Evolutionary conservation across 1,140 invertebrate species (phyloP).

Genomic region (Glossosoma conforme): DNA sequence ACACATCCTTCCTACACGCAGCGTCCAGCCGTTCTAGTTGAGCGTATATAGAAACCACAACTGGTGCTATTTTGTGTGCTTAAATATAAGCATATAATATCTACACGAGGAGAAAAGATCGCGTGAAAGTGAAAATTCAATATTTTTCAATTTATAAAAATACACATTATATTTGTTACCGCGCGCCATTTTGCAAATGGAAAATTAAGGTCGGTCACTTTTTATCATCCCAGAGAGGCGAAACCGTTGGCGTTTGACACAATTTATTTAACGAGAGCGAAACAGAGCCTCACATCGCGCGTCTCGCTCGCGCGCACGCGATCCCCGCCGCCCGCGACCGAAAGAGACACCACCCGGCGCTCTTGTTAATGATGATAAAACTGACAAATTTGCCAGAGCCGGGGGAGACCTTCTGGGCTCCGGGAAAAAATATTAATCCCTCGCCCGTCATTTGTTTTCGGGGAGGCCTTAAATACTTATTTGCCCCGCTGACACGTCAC

Average conservation of each 20-base stretch:
- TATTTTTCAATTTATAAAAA: no score
- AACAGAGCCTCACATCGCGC: constrained; percentile 2
- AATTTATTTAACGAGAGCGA: constrained; percentile 30
- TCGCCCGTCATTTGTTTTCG: constrained; percentile 27
- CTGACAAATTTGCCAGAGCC: constrained; percentile 30
- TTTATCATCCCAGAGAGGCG: constrained; percentile 2
- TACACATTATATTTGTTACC: no score
- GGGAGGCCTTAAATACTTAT: constrained; percentile 31
- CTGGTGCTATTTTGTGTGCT: no score
- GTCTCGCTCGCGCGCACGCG: constrained; percentile 3
- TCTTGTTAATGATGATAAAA: constrained; percentile 29
- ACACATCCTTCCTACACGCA: no score
- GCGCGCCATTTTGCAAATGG: constrained; percentile 2
- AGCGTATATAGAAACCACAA: no score
- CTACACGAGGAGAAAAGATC: no score
- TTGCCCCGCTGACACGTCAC: constrained; percentile 31
- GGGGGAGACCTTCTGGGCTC: constrained; percentile 15
- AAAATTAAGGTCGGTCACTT: constrained; percentile 1
- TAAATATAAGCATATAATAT: no score
- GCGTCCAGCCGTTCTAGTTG: no score
- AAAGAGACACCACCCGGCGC: constrained; percentile 12
- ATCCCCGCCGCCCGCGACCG: not conserved
- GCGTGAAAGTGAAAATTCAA: no score
- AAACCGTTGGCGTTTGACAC: constrained; percentile 26
- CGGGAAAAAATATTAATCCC: constrained; percentile 29